phyloP scores from a whole-genome alignment of 1,140 invertebrate genomes.

The Neelides sp. region DNA sequence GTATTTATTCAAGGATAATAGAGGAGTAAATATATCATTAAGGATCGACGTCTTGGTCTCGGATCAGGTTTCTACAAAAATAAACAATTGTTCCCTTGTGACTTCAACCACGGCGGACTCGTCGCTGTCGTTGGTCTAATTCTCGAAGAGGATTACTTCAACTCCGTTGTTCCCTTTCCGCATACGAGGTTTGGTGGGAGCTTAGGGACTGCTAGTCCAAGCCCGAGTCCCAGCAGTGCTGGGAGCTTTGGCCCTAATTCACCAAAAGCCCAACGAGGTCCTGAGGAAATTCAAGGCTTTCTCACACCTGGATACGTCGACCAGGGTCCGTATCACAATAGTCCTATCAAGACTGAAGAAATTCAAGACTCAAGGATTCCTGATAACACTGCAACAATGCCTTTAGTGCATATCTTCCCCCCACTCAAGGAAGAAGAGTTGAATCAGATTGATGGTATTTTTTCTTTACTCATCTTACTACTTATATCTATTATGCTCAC shows the following conservation, averaged over 20 bases:
- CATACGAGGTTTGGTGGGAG: background rate
- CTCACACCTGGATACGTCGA: slow-evolving; percentile 3
- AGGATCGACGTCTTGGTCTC: slow-evolving; percentile 33
- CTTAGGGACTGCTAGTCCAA: slow-evolving; percentile 5
- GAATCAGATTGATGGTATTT: slow-evolving; percentile 24
- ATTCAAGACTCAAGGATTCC: too few species aligned
- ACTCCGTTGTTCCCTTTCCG: background rate
- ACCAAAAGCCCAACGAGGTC: too few species aligned
- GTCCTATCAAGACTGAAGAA: background rate
- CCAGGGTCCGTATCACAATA: background rate
- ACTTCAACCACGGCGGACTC: slow-evolving; percentile 44
- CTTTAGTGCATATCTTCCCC: slow-evolving; percentile 10
- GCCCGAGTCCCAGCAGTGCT: slow-evolving; percentile 12
- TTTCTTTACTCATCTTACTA: background rate
- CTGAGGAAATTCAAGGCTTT: too few species aligned
- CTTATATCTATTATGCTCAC: background rate
- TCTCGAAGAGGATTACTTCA: slow-evolving; percentile 37
- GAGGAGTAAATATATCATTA: background rate
- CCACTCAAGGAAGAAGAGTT: slow-evolving; percentile 24
- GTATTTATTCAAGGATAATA: background rate
- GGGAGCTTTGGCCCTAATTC: slow-evolving; percentile 8
- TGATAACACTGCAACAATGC: slow-evolving; percentile 12
- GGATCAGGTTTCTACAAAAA: slow-evolving; percentile 32
- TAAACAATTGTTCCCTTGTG: slow-evolving; percentile 43
- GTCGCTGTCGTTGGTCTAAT: slow-evolving; percentile 44